Evolutionary conservation across 2,888 invertebrate genomes (phyloP), one percentile per base, ranked within the genome.

Genomic region (Dolichomitus sp.): DNA sequence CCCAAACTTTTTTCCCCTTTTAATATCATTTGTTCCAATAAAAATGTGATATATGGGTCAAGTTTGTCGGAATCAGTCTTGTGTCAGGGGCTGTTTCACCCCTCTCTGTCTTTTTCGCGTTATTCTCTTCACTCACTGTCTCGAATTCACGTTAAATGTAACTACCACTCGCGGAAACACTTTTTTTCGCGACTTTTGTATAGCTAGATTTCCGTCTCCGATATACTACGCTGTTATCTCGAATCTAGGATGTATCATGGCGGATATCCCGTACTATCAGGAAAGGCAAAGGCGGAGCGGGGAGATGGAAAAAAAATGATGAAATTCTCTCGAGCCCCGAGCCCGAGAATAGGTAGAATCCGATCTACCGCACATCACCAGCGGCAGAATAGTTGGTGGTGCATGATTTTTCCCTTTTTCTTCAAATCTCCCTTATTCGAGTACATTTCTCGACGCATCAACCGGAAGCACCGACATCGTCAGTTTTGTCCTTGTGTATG

Each of bases 281-380:
- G 37, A 9, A 37, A 37, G 37, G 9, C 37, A 37, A 61, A 11
- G 45, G 42, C 12, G 61, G 12, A 45, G 33, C 23, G 42, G 33
- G 37, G 12, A 19, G 33, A 72, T 17, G 37, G 19, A 33, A 12
- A 33, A 11, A n/a, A 17, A 48, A 40, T 76, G 79, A 80, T 80
- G 76, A 80, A 83, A 80, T 83, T 83, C 79, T 76, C 79, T 69
- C 57, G 72, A 83, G 79, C 23, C 57, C 50, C 57, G 50, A 45
- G 61, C 69, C 27, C 63, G 57, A 45, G 48, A 37, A 30, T 54
- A 65, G 63, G 40, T 33, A 19, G 70, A 65, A 65, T 61, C 65
- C 72, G 70, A 70, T 78, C 78, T 72, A 33, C 72, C 72, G 42
- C 61, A 45, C 40, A 65, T 65, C 65, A 42, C 17, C 65, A 61